These are phyloP conservation scores for Argyrosomus japonicus DNA, from an alignment of 2,113 vertebrate genomes.

Conservation along the genomic window DNA sequence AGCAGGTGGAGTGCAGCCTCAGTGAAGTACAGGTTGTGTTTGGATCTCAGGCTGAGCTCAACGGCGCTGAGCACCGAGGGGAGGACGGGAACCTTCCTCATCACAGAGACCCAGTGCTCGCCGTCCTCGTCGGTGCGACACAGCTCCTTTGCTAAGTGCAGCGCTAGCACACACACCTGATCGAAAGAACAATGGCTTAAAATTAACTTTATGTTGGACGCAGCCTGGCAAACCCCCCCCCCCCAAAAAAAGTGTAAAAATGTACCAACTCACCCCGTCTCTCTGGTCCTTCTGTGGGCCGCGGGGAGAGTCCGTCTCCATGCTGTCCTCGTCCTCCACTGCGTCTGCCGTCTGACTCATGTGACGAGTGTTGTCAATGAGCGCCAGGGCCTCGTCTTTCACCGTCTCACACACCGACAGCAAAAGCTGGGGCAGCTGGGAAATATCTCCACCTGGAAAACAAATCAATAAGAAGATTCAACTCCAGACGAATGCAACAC, in stretches of 20 bases:
- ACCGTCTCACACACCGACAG: conserved; percentile 93
- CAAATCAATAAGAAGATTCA: neutral
- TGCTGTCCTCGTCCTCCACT: conserved; percentile 93
- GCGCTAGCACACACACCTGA: conserved; percentile 95
- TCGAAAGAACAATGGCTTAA: accelerated
- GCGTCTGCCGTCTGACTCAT: conserved; percentile 77
- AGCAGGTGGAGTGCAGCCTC: conserved; percentile 94
- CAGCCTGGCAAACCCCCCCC: neutral
- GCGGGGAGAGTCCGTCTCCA: conserved; percentile 93
- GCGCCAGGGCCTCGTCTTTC: conserved; percentile 90
- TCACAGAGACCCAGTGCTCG: conserved; percentile 92
- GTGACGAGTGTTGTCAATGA: conserved; percentile 92
- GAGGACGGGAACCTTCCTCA: conserved; percentile 91
- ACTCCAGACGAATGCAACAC: neutral
- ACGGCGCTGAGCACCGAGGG: conserved; percentile 91
- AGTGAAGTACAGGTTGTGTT: conserved; percentile 96
- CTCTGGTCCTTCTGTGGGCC: conserved; percentile 92
- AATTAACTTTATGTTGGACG: neutral
- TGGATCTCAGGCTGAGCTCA: conserved; percentile 93
- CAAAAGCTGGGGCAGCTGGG: conserved; percentile 95
- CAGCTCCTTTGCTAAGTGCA: conserved; percentile 96
- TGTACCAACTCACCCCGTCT: conserved; percentile 87
- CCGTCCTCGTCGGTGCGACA: conserved; percentile 93
- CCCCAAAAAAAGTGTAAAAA: no score
- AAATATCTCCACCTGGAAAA: conserved; percentile 88